Percentiles rank a stretch among this genome's conserved stretches.
phyloP scores from a whole-genome alignment of 2,113 vertebrate genomes.

The Anarhynchus alexandrinus region DNA sequence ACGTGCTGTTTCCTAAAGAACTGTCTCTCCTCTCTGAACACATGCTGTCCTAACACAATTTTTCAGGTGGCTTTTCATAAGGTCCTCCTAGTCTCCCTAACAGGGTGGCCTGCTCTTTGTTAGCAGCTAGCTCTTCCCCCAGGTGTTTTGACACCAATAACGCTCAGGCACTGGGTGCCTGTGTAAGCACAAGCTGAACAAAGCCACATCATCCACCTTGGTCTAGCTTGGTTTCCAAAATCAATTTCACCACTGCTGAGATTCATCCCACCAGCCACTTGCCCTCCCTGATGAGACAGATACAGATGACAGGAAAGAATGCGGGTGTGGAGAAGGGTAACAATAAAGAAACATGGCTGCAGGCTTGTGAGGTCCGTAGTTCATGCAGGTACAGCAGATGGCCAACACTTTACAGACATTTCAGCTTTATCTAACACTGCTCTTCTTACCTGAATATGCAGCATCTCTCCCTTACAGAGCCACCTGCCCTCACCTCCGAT shows the following conservation, averaged over 20 bases:
- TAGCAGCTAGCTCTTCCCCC: background rate
- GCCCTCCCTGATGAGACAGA: background rate
- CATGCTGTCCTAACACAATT: background rate
- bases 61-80: background rate
- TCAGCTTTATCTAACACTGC: background rate
- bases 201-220: background rate
- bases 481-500: background rate
- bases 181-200: background rate
- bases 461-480: background rate
- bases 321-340: background rate
- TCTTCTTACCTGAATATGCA: background rate
- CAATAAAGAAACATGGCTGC: background rate
- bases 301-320: background rate
- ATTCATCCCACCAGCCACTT: background rate
- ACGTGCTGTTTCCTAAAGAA: background rate
- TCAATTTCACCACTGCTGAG: background rate
- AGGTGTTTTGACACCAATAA: fast-evolving
- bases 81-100: background rate
- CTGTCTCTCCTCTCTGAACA: background rate
- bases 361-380: background rate
- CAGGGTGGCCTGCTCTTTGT: background rate
- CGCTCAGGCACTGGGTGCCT: background rate
- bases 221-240: background rate
- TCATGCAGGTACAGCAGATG: background rate
- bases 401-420: background rate